Percentiles rank a stretch among this genome's conserved stretches.
phyloP scores from a whole-genome alignment of 1,140 invertebrate species.

The Calosoma granatense region DNA sequence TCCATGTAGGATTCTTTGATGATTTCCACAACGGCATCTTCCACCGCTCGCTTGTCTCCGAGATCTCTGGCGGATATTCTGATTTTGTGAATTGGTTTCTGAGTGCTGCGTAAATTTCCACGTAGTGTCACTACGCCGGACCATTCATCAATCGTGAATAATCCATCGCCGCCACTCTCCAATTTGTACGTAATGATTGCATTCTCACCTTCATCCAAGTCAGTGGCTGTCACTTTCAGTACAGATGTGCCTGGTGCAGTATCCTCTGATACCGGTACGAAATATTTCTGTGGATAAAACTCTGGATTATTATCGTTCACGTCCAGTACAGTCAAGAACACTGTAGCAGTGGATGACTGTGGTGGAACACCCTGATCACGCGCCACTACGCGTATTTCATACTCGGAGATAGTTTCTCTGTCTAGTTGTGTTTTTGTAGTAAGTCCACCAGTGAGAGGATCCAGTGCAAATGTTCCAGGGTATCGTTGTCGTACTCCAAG shows the following conservation, averaged over 20 bases:
- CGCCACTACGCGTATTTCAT: slow-evolving; percentile 78
- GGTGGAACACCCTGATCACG: slow-evolving; percentile 82
- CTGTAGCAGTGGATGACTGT: slow-evolving; percentile 77
- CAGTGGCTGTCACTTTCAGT: slow-evolving; percentile 61
- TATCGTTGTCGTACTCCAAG: slow-evolving; percentile 61
- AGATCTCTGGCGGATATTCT: slow-evolving; percentile 68
- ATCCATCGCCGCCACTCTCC: slow-evolving; percentile 63
- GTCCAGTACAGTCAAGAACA: slow-evolving; percentile 71
- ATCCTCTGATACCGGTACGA: slow-evolving; percentile 57
- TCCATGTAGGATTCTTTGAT: slow-evolving; percentile 59
- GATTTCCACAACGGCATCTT: slow-evolving; percentile 74
- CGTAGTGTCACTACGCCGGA: slow-evolving; percentile 63
- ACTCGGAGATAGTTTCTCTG: slow-evolving; percentile 65
- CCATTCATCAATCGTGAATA: slow-evolving; percentile 66
- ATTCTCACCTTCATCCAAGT: slow-evolving; percentile 76
- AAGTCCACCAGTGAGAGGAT: slow-evolving; percentile 75
- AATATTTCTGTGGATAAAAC: slow-evolving; percentile 79
- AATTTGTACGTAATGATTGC: slow-evolving; percentile 65
- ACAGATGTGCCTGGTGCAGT: slow-evolving; percentile 53
- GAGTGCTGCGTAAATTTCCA: slow-evolving; percentile 46
- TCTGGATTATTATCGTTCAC: slow-evolving; percentile 83
- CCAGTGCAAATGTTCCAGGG: slow-evolving; percentile 70
- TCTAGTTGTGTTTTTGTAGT: slow-evolving; percentile 70
- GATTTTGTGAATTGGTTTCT: slow-evolving; percentile 59
- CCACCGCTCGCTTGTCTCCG: slow-evolving; percentile 54